phyloP scores from a whole-genome alignment of 1,140 invertebrate species.

The Limonius californicus region DNA sequence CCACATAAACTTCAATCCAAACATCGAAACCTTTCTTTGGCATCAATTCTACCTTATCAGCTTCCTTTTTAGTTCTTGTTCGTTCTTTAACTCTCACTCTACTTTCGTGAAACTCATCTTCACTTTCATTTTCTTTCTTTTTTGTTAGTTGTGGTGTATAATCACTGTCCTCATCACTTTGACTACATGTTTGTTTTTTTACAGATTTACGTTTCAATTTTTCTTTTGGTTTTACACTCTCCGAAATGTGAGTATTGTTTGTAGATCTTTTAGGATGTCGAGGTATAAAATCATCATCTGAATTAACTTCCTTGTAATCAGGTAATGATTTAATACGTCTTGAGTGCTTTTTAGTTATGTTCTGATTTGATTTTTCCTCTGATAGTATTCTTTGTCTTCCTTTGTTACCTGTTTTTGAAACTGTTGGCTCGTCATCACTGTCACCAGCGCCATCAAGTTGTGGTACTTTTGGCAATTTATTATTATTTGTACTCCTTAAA shows the following conservation, averaged over 20 bases:
- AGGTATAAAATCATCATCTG: slow-evolving; percentile 17
- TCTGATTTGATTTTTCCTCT: slow-evolving; percentile 5
- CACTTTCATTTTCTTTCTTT: slow-evolving; percentile 47
- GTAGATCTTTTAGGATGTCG: too few species aligned
- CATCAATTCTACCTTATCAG: slow-evolving; percentile 29
- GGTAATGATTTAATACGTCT: slow-evolving; percentile 15
- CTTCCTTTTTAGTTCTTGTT: slow-evolving; percentile 27
- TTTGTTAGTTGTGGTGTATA: slow-evolving; percentile 46
- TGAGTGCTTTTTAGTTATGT: slow-evolving; percentile 17
- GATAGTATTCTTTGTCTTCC: slow-evolving; percentile 16
- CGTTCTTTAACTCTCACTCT: slow-evolving; percentile 37
- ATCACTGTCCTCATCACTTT: slow-evolving; percentile 52
- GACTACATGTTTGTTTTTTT: slow-evolving; percentile 32
- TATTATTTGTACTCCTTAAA: slow-evolving; percentile 38
- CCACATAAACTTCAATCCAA: slow-evolving; percentile 86
- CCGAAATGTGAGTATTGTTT: too few species aligned
- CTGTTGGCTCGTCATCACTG: slow-evolving; percentile 22
- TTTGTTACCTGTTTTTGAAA: slow-evolving; percentile 25
- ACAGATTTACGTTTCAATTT: too few species aligned
- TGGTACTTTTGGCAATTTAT: slow-evolving; percentile 30
- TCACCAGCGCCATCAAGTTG: slow-evolving; percentile 32
- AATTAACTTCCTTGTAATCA: slow-evolving; percentile 16
- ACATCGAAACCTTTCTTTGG: slow-evolving; percentile 58
- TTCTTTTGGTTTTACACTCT: too few species aligned
- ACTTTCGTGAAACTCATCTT: slow-evolving; percentile 50